phyloP scores from a whole-genome alignment of 2,888 invertebrate genomes.

The Coenonympha glycerion region DNA sequence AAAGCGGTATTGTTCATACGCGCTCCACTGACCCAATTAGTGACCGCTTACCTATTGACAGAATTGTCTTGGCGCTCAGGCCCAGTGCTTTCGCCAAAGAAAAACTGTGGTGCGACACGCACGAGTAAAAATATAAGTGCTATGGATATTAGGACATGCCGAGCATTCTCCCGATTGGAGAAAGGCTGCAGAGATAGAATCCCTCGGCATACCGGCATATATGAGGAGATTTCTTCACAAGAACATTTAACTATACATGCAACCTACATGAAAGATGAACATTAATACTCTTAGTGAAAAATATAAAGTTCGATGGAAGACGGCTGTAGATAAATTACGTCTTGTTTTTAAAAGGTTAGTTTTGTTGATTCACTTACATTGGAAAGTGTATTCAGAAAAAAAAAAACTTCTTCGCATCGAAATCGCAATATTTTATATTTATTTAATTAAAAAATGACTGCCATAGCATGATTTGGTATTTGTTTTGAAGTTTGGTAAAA shows the following conservation, averaged over 20 bases:
- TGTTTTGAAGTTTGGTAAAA: constrained; percentile 11
- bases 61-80: constrained; percentile 65
- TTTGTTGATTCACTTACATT: neutral
- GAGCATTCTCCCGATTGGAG: neutral
- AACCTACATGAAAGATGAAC: no score
- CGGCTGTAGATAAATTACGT: neutral
- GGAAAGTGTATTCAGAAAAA: neutral
- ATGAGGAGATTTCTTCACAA: no score
- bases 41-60: constrained; percentile 60
- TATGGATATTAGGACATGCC: neutral
- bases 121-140: constrained; percentile 9
- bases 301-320: no score
- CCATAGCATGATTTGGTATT: constrained; percentile 4
- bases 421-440: neutral
- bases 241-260: no score
- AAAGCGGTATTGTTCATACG: constrained; percentile 54
- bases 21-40: constrained; percentile 71
- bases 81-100: constrained; percentile 49
- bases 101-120: constrained; percentile 32
- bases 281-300: no score
- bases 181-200: neutral
- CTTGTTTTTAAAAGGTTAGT: neutral
- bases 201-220: no score
- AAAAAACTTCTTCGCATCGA: neutral
- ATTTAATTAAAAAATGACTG: constrained; percentile 8